A percentile compares a stretch with the other conserved stretches of the same genome.
phyloP scores from a whole-genome alignment of 2,888 invertebrate genomes.

The Napeogenes inachia region DNA sequence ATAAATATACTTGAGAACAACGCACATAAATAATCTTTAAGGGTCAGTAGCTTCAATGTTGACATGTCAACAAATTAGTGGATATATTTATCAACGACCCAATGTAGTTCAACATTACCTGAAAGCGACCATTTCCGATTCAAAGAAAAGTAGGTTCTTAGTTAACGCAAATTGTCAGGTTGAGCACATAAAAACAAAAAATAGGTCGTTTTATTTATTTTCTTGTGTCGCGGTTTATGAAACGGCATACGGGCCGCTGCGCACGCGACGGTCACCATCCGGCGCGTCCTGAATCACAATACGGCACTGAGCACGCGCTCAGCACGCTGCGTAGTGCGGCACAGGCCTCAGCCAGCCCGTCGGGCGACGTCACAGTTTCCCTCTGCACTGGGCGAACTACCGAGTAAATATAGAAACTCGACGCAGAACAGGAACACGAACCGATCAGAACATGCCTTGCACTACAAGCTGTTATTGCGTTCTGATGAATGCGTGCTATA shows the following conservation, averaged over 20 bases:
- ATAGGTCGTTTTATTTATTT: slow-evolving; percentile 42
- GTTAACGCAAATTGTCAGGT: slow-evolving; percentile 32
- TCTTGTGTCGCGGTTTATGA: slow-evolving; percentile 39
- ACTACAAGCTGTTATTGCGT: slow-evolving; percentile 37
- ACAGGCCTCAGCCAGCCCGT: slow-evolving; percentile 32
- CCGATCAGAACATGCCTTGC: slow-evolving; percentile 47
- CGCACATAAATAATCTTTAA: not conserved
- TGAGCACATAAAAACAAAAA: slow-evolving; percentile 36
- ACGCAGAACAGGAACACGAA: slow-evolving; percentile 66
- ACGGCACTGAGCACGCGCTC: slow-evolving; percentile 36
- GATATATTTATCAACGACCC: not conserved
- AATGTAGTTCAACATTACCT: slow-evolving; percentile 38
- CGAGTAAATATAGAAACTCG: slow-evolving; percentile 72
- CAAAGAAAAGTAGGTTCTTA: slow-evolving; percentile 34
- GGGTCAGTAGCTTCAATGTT: not conserved
- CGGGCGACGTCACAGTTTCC: slow-evolving; percentile 63
- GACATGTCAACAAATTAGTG: slow-evolving; percentile 2
- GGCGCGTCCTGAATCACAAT: slow-evolving; percentile 50
- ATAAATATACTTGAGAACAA: too few relatives aligned
- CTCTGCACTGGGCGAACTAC: slow-evolving; percentile 62
- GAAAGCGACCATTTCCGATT: slow-evolving; percentile 52
- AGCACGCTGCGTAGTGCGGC: slow-evolving; percentile 31
- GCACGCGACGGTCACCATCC: slow-evolving; percentile 36
- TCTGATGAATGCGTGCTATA: slow-evolving; percentile 25
- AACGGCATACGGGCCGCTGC: slow-evolving; percentile 38